These are phyloP conservation scores for Babylonia areolata DNA, from an alignment of 1,140 invertebrate genomes.

Conservation along the genomic window DNA sequence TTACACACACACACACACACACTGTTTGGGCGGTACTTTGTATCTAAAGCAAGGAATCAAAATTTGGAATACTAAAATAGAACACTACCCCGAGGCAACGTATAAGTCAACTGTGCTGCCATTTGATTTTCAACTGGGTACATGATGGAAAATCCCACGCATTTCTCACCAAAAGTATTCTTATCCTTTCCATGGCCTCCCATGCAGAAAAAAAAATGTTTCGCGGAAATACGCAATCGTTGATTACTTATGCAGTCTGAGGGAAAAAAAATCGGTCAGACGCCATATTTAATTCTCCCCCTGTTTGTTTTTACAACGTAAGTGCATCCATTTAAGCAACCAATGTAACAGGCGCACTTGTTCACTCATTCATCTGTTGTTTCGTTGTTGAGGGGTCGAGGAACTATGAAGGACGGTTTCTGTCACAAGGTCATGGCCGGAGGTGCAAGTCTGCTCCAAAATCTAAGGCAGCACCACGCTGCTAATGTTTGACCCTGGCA, in stretches of 20 bases:
- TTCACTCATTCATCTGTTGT: slow-evolving; percentile 14
- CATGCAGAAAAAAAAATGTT: neutral
- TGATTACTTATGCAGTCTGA: slow-evolving; percentile 25
- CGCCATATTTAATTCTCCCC: slow-evolving; percentile 43
- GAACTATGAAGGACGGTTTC: slow-evolving; percentile 52
- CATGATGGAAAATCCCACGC: too few species aligned
- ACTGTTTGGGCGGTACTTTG: too few species aligned
- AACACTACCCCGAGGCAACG: too few species aligned
- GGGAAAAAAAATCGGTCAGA: slow-evolving; percentile 36
- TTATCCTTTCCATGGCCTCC: too few species aligned
- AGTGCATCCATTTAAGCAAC: slow-evolving; percentile 2
- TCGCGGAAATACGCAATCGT: slow-evolving; percentile 38
- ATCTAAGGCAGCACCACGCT: slow-evolving; percentile 5
- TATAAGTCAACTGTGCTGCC: too few species aligned
- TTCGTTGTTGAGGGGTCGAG: slow-evolving; percentile 28
- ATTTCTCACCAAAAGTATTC: too few species aligned
- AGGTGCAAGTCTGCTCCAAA: slow-evolving; percentile 42
- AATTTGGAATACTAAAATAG: too few species aligned
- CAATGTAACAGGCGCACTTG: neutral
- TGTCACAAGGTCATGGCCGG: slow-evolving; percentile 52
- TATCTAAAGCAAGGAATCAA: too few species aligned
- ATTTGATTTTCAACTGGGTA: too few species aligned
- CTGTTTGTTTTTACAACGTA: slow-evolving; percentile 14
- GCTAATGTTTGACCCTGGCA: slow-evolving; percentile 10
- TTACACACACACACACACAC: too few species aligned